These are phyloP conservation scores for Drosophila tripunctata DNA, from an alignment of 2,888 invertebrate genomes.

Conservation along the genomic window DNA sequence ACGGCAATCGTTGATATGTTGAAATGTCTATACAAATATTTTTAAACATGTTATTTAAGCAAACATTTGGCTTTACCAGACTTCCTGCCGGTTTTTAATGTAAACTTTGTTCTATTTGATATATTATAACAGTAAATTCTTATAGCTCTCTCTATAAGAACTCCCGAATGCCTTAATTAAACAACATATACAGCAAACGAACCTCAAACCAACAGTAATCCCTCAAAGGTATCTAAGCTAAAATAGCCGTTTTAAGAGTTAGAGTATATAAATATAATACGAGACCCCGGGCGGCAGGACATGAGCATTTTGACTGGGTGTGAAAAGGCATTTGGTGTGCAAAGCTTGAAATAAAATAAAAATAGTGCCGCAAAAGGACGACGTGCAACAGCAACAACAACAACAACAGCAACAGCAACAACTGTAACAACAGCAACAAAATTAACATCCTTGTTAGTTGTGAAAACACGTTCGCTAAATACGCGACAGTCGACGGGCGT, in stretches of 20 bases:
- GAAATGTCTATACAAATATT: too few species aligned
- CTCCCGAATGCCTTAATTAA: too few species aligned
- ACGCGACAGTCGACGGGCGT: conserved; percentile 57
- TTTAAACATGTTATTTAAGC: too few species aligned
- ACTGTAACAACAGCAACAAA: conserved; percentile 57
- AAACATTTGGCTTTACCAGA: too few species aligned
- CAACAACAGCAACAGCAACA: conserved; percentile 41
- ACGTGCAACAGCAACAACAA: conserved; percentile 35
- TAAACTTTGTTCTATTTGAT: too few species aligned
- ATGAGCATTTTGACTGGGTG: conserved; percentile 69
- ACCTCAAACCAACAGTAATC: too few species aligned
- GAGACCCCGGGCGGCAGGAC: conserved; percentile 53
- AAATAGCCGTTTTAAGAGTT: background rate
- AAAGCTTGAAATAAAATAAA: conserved; percentile 62
- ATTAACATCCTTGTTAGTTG: conserved; percentile 83
- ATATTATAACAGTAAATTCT: too few species aligned
- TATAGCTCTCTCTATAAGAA: too few species aligned
- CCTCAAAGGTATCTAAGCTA: too few species aligned
- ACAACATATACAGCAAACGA: too few species aligned
- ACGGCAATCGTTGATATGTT: too few species aligned
- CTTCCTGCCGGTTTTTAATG: too few species aligned
- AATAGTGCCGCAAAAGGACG: conserved; percentile 52
- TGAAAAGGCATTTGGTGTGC: conserved; percentile 74
- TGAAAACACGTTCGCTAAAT: conserved; percentile 82
- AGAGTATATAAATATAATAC: conserved; percentile 48